Base-by-base conservation (phyloP, 2,113 vertebrate genomes). In the Epinephelus moara region DNA sequence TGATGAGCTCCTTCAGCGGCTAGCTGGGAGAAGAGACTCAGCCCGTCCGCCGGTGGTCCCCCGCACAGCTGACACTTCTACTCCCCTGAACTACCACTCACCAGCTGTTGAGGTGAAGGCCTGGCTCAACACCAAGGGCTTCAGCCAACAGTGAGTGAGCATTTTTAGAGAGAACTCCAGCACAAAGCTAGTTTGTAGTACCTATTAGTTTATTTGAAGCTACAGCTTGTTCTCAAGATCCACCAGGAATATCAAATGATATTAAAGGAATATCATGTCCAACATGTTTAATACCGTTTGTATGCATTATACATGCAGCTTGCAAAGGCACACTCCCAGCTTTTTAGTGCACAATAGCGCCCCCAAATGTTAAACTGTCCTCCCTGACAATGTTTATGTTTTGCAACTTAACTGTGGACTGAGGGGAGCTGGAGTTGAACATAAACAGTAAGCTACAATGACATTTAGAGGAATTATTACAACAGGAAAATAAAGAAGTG, bases 101-200 rank as follows among this genome's bases (percentile, higher is more conserved):
- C 53, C 78, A 18, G 13, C 88, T 4, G 21, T 76, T 21, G 95
- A 97, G 67, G 97, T 97, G 84, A 76, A 76, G 57, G 89, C 91
- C 57, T 98, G 97, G 97, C 95, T 98, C 57, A 86, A 70, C 30
- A 82, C 89, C 63, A 98, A 97, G 74, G 96, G 96, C 70, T 97
- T 97, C 75, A 93, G 71, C 60, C 66, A 93, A 45, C 17, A 67
- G 96, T 96, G 78, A 93, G 95, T 95, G 56, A 53, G 3, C 61
- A 55, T 37, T 2, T 6, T 25, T 18, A 50, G 23, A 63, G 25
- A 3, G 14, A 59, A 13, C 8, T 40, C 11, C 19, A 37, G 19
- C 30, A 25, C 21, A 70, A 55, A 33, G 0, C 53, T 40, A n/a
- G 11, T 50, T 63, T 49, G 5, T 6, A 49, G 10, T 47, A 68